Conservation (phyloP, 2,113 vertebrate genomes). For the Sigmodon hispidus region DNA sequence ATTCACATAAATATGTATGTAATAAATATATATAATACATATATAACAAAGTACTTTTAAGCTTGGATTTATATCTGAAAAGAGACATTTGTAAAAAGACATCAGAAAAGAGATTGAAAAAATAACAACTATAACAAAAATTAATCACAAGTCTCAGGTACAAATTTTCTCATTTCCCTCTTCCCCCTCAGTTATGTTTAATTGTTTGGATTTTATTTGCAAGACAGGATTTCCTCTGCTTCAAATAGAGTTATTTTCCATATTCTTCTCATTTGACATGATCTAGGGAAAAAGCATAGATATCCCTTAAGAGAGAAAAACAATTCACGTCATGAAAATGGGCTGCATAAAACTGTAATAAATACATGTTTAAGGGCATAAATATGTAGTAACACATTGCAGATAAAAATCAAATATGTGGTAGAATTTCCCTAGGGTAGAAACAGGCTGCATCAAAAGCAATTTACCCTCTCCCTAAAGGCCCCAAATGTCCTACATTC, state of each 20-base stretch:
- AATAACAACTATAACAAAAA: slow-evolving; percentile 29
- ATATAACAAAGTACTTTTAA: slow-evolving; percentile 55
- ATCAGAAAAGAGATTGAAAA: slow-evolving; percentile 8
- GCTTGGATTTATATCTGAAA: slow-evolving; percentile 63
- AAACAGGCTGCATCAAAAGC: slow-evolving; percentile 74
- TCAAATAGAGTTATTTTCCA: slow-evolving; percentile 77
- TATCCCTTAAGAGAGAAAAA: slow-evolving; percentile 82
- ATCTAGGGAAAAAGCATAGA: slow-evolving; percentile 73
- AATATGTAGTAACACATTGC: slow-evolving; percentile 82
- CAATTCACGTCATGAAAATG: slow-evolving; percentile 82
- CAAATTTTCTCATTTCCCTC: slow-evolving; percentile 15
- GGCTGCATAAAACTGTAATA: slow-evolving; percentile 81
- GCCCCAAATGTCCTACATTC: slow-evolving; percentile 62
- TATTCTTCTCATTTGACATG: slow-evolving; percentile 79
- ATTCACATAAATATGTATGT: slow-evolving; percentile 38
- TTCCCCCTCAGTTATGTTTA: slow-evolving; percentile 58
- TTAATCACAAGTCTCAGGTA: slow-evolving; percentile 57
- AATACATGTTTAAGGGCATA: slow-evolving; percentile 80
- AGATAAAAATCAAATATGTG: slow-evolving; percentile 79
- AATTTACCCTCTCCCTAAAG: slow-evolving; percentile 76
- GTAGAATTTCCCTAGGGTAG: slow-evolving; percentile 69
- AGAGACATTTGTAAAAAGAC: slow-evolving; percentile 2
- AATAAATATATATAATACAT: too few species aligned
- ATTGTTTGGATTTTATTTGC: slow-evolving; percentile 77
- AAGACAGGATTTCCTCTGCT: slow-evolving; percentile 43